Base-by-base conservation (phyloP, 2,113 vertebrate species). In the Elachura formosa region DNA sequence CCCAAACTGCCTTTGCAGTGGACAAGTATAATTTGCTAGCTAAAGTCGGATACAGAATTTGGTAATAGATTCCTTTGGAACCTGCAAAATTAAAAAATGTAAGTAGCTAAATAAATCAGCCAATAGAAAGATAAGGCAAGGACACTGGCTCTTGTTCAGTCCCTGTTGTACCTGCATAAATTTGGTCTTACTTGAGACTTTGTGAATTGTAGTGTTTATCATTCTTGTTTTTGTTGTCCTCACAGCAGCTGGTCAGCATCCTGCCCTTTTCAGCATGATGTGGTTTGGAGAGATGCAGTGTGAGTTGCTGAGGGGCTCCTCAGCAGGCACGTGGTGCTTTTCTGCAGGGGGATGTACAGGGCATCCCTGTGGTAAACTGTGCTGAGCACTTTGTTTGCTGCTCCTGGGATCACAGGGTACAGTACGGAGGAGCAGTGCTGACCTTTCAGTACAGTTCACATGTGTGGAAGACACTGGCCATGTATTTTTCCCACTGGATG, bases 381-480 rank as follows among this genome's bases (percentile, higher is more conserved):
- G 12, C 38, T 38, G 10, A 86, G 10, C 26, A 71, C 49, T 78
- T 78, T 4, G 8, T 77, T 81, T 48, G 6, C 26, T 51, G 33
- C 1, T 45, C 41, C 45, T 68, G 54, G 59, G 77, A 24, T 59
- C 19, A 11, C 5, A 22, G 43, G 21, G 12, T 9, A n/a, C n/a
- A n/a, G n/a, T n/a, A n/a, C n/a, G n/a, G n/a, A n/a, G n/a, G n/a
- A n/a, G n/a, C n/a, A n/a, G n/a, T n/a, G n/a, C n/a, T n/a, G n/a
- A n/a, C n/a, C n/a, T 56, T 10, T 51, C 48, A 33, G 20, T 72
- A 20, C 21, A 26, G 34, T 67, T 40, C 26, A 29, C 3, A 1
- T 18, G 6, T 0, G 0, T 17, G 10, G 41, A 33, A 76, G 8
- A 36, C 40, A 21, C 26, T 3, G 8, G 14, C 17, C 23, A 4